A percentile compares a stretch with the other conserved stretches of the same genome.
Conservation (phyloP, 1,140 invertebrate genomes). For the Hyles euphorbiae region DNA sequence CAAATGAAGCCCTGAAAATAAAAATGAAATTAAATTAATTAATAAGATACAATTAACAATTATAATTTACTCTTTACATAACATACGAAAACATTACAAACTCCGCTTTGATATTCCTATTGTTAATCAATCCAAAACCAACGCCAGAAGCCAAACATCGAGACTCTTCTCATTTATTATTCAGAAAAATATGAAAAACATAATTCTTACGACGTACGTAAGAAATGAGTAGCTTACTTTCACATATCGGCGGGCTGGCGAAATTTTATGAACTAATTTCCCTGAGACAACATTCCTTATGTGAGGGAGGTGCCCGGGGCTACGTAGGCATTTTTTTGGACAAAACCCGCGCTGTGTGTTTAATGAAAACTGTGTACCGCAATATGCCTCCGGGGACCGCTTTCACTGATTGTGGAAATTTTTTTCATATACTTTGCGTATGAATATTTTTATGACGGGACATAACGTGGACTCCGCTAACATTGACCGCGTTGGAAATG, state of each 20-base stretch:
- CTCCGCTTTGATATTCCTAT: too few relatives aligned
- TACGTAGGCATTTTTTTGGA: constrained; percentile 61
- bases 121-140: too few relatives aligned
- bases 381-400: constrained; percentile 61
- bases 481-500: constrained; percentile 3
- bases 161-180: not conserved
- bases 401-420: constrained; percentile 60
- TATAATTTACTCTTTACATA: too few relatives aligned
- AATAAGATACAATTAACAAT: too few relatives aligned
- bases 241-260: constrained; percentile 29
- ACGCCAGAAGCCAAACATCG: constrained; percentile 28
- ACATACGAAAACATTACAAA: too few relatives aligned
- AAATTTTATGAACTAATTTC: constrained; percentile 74
- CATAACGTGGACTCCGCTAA: constrained; percentile 18
- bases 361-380: constrained; percentile 67
- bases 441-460: constrained; percentile 55
- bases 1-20: too few relatives aligned
- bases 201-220: constrained; percentile 21
- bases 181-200: constrained; percentile 12
- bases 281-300: constrained; percentile 68
- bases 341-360: constrained; percentile 59
- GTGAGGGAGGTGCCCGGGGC: constrained; percentile 50
- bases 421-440: constrained; percentile 45
- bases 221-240: constrained; percentile 15
- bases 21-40: too few relatives aligned